A percentile compares a stretch with the other conserved stretches of the same genome.
phyloP scores from a whole-genome alignment of 2,888 invertebrate genomes.

The Zygogramma bicolorata region DNA sequence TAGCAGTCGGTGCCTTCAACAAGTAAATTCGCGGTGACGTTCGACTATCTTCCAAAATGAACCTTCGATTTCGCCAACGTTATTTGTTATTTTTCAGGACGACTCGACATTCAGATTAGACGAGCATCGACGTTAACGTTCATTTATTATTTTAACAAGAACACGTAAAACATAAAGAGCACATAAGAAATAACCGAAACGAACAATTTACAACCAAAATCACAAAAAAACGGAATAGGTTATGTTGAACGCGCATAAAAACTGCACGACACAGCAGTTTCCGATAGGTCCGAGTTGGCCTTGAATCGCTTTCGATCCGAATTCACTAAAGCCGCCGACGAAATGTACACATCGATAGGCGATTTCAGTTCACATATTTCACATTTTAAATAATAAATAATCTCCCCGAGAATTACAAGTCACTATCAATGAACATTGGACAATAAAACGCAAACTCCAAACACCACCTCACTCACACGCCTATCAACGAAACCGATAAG shows the following conservation, averaged over 20 bases:
- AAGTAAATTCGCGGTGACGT: slow-evolving; percentile 39
- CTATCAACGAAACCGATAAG: neutral
- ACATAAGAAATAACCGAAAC: slow-evolving; percentile 31
- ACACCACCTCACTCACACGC: slow-evolving; percentile 4
- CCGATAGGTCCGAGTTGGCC: slow-evolving; percentile 31
- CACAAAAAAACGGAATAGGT: slow-evolving; percentile 41
- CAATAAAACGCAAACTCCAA: neutral
- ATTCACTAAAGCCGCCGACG: neutral
- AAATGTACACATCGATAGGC: neutral
- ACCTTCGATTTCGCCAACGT: slow-evolving; percentile 27
- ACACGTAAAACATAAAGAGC: slow-evolving; percentile 11
- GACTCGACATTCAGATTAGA: neutral
- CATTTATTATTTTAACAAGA: slow-evolving; percentile 20
- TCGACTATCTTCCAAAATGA: slow-evolving; percentile 30
- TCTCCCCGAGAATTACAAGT: neutral
- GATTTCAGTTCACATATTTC: neutral
- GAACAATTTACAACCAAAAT: slow-evolving; percentile 27
- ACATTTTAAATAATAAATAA: neutral
- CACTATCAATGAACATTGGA: slow-evolving; percentile 1
- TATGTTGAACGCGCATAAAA: slow-evolving; percentile 39
- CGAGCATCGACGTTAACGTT: neutral
- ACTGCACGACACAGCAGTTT: slow-evolving; percentile 29
- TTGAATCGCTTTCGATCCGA: slow-evolving; percentile 31
- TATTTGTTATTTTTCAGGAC: slow-evolving; percentile 16
- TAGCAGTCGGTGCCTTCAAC: slow-evolving; percentile 34